Evolutionary conservation across 2,797 vertebrate species (phyloP).

Genomic region (Amblyopsis hoosieri): DNA sequence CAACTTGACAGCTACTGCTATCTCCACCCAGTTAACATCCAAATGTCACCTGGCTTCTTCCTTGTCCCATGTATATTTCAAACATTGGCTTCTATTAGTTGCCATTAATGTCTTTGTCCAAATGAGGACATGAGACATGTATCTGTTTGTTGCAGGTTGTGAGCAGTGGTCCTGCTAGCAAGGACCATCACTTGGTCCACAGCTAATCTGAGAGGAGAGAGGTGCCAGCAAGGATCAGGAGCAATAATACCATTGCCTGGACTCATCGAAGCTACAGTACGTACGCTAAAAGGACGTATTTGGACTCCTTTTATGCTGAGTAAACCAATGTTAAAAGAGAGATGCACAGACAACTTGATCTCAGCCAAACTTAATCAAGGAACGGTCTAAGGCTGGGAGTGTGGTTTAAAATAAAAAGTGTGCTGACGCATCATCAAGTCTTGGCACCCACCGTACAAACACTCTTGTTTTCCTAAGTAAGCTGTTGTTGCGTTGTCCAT

Average conservation of each 20-base stretch:
- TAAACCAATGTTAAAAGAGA: conserved; percentile 48
- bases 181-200: conserved; percentile 17
- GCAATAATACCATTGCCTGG: conserved; percentile 20
- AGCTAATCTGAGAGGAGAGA: conserved; percentile 37
- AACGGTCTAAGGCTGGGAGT: conserved; percentile 77
- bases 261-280: background rate
- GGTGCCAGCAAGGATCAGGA: conserved; percentile 21
- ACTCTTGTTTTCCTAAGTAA: conserved; percentile 72
- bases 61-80: background rate
- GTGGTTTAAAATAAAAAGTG: conserved; percentile 75
- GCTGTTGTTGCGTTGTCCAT: conserved; percentile 50
- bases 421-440: conserved; percentile 79
- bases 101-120: too few relatives aligned
- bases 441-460: conserved; percentile 70
- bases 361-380: conserved; percentile 57
- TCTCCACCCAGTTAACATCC: too few relatives aligned
- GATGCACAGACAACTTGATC: conserved; percentile 36
- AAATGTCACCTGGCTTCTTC: too few relatives aligned
- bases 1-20: conserved; percentile 21
- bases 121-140: background rate
- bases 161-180: conserved; percentile 1
- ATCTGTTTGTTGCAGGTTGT: conserved; percentile 8
- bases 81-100: too few relatives aligned
- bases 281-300: conserved; percentile 34
- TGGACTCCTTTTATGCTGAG: conserved; percentile 29